Base-by-base conservation (phyloP, 2,113 vertebrate species). In the Melanerpes aurifrons region DNA sequence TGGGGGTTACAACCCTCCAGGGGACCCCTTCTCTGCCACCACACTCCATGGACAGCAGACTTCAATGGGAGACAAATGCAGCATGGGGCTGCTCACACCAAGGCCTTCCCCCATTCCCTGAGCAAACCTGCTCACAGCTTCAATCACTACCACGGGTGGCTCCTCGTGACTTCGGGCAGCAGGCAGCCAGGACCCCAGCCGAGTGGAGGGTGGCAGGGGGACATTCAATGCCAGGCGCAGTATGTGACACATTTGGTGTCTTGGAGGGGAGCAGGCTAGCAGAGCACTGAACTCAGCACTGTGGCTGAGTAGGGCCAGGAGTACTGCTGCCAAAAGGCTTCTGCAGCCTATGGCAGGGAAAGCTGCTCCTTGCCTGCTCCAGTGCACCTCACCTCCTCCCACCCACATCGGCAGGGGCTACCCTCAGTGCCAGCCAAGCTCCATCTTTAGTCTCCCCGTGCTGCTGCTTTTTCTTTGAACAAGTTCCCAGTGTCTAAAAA, bases 401-500 rank as follows among this genome's bases (percentile, higher is more conserved):
- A 56, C 90, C 71, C 21, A 0, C 2, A 0, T 10, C 0, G 0
- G 40, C 79, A 1, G 0, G 83, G 58, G 53, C 82, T 22, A 2
- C 67, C 56, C 82, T 77, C 76, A 8, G 82, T 79, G 92, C 82
- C 79, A 61, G 82, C 82, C 53, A 50, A 0, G 2, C 74, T 90
- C 74, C 67, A 62, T 72, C 61, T 68, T 3, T 32, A 92, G 88
- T 88, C 80, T 95, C 86, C 92, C 3, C 14, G 82, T 81, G 90
- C 93, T 90, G 88, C 93, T 86, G 90, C 86, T 93, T 88, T 81
- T 70, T 86, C 66, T 93, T 86, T 86, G 53, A 91, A 85, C 48
- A 92, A 93, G 92, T 94, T 93, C 92, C 93, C 94, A 92, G 93
- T 95, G 94, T 96, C 93, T 92, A 92, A 90, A 95, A 87, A 92